These are phyloP conservation scores for Chromobotia macracanthus DNA, from an alignment of 2,797 vertebrate species.

Conservation along the genomic window DNA sequence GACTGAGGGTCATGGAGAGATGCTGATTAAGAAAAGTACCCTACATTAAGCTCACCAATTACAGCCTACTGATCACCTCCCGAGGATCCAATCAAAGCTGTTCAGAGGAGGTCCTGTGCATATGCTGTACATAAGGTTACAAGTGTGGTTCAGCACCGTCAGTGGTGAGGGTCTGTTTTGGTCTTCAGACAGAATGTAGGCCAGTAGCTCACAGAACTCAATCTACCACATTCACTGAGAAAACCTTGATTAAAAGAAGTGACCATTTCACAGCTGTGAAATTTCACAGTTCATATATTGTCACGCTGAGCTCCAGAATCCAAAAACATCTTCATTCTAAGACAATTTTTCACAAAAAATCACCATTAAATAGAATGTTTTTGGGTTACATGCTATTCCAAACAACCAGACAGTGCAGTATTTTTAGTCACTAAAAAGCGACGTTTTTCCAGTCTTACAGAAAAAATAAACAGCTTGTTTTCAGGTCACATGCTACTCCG, in stretches of 20 bases:
- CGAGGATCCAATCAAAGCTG: constrained; percentile 22
- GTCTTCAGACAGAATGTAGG: constrained; percentile 20
- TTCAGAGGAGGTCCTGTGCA: constrained; percentile 11
- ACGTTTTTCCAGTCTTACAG: too few relatives aligned
- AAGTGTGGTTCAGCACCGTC: constrained; percentile 32
- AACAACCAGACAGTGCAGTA: background rate
- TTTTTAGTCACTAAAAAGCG: background rate
- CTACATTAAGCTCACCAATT: constrained; percentile 20
- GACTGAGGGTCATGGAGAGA: background rate
- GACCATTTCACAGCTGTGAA: constrained; percentile 24
- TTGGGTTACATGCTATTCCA: background rate
- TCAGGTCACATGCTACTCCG: background rate
- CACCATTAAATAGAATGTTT: background rate
- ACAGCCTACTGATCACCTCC: constrained; percentile 29
- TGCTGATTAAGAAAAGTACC: constrained; percentile 38
- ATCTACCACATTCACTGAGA: constrained; percentile 21
- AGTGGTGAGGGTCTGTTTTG: constrained; percentile 49
- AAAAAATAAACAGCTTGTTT: background rate
- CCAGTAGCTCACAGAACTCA: constrained; percentile 26
- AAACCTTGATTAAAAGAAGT: constrained; percentile 21
- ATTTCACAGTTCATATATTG: constrained; percentile 33
- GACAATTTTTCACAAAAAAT: constrained; percentile 11
- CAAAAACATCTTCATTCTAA: constrained; percentile 5
- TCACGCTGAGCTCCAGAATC: background rate
- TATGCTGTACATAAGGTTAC: constrained; percentile 23